phyloP scores from a whole-genome alignment of 92 coral and sea anemone species.

The Umimayanthus kanabou region DNA sequence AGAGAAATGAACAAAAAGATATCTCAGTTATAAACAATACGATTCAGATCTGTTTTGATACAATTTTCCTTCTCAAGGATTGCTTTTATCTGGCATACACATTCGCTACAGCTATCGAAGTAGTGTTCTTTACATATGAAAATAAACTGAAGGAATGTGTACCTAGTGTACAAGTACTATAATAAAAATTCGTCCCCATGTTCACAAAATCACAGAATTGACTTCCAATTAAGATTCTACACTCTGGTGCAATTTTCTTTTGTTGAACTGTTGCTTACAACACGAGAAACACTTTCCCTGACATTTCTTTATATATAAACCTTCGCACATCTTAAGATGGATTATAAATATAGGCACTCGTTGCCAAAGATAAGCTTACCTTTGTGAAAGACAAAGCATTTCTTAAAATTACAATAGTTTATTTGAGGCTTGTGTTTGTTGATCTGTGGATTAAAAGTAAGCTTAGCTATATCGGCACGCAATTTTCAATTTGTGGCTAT shows the following conservation, averaged over 20 bases:
- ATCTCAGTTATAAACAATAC: background rate
- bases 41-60: slow-evolving; percentile 14
- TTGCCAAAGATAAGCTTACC: background rate
- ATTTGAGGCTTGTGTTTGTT: slow-evolving; percentile 12
- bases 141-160: slow-evolving; percentile 14
- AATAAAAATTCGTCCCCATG: background rate
- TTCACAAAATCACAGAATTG: background rate
- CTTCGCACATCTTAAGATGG: background rate
- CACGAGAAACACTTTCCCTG: background rate
- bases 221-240: background rate
- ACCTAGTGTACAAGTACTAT: background rate
- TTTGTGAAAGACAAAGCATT: background rate
- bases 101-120: background rate
- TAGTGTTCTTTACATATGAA: background rate
- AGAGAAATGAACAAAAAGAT: background rate
- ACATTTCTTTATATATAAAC: too few relatives aligned
- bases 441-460: slow-evolving; percentile 18
- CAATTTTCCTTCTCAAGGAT: background rate
- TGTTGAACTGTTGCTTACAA: background rate
- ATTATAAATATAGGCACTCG: slow-evolving; percentile 1
- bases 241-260: background rate
- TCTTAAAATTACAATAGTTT: slow-evolving; percentile 31
- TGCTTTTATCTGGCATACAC: background rate
- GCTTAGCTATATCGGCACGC: background rate
- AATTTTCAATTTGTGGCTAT: slow-evolving; percentile 5